phyloP scores from a whole-genome alignment of 2,113 vertebrate genomes.

The Myiozetetes cayanensis region DNA sequence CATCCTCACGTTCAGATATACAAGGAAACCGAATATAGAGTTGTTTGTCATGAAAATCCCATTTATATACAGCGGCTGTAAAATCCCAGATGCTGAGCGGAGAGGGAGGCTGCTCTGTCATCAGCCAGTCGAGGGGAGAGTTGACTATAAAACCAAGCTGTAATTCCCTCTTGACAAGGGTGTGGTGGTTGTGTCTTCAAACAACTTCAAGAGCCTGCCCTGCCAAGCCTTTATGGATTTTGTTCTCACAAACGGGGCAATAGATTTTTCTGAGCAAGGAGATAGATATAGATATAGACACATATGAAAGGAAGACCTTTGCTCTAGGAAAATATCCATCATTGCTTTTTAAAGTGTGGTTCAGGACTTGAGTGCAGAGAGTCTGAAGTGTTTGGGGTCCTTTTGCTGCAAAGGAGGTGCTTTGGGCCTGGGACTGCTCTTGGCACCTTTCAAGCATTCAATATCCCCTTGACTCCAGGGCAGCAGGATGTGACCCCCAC shows the following conservation, averaged over 20 bases:
- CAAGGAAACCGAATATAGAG: slow-evolving; percentile 20
- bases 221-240: not conserved
- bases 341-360: not conserved
- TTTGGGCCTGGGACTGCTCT: not conserved
- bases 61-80: slow-evolving; percentile 11
- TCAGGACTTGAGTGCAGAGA: not conserved
- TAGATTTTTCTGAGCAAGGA: not conserved
- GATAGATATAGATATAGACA: not conserved
- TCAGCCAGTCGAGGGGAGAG: not conserved
- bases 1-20: not conserved
- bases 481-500: not conserved
- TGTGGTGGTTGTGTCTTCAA: slow-evolving; percentile 6
- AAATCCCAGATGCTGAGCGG: slow-evolving; percentile 30
- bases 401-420: not conserved
- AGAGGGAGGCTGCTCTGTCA: slow-evolving; percentile 3
- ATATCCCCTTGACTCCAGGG: not conserved
- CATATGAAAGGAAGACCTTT: slow-evolving; percentile 12
- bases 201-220: not conserved
- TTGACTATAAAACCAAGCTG: not conserved
- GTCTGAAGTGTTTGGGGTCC: not conserved
- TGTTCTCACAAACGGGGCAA: not conserved
- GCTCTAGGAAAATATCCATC: slow-evolving; percentile 12
- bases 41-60: slow-evolving; percentile 58
- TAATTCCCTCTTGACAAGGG: slow-evolving; percentile 3
- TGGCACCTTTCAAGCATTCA: not conserved